phyloP scores from a whole-genome alignment of 2,888 invertebrate species.

The Drosophila mettleri region DNA sequence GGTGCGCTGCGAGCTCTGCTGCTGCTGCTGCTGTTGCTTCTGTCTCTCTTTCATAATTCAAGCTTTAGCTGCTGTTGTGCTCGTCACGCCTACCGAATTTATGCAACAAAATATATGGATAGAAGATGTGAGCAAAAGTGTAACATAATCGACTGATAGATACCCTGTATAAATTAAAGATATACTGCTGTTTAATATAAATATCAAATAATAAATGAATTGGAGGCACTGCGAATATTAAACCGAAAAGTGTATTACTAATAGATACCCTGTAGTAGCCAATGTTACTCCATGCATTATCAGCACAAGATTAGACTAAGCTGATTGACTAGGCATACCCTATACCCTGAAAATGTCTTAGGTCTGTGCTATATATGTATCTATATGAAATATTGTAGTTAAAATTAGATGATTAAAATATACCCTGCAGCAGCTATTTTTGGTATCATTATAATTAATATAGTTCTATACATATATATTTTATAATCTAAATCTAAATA shows the following conservation, averaged over 20 bases:
- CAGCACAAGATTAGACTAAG: neutral
- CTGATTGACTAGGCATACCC: neutral
- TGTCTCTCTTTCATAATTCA: constrained; percentile 68
- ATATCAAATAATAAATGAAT: no score
- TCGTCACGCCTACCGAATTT: constrained; percentile 55
- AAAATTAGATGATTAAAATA: neutral
- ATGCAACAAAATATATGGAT: constrained; percentile 32
- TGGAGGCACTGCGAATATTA: accelerated
- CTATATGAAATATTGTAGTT: no score
- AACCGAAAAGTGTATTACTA: neutral
- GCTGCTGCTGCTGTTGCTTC: constrained; percentile 34
- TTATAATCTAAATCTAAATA: neutral
- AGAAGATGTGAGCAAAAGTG: neutral
- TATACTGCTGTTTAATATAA: neutral
- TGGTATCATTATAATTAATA: neutral
- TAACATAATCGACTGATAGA: neutral
- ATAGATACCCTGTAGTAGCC: neutral
- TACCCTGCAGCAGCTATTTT: neutral
- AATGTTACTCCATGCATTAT: neutral
- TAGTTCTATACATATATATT: no score
- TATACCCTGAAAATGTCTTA: no score
- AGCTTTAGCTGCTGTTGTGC: constrained; percentile 56
- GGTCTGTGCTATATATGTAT: no score
- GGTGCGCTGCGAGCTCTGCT: constrained; percentile 29
- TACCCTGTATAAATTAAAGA: neutral